These are phyloP conservation scores for Stenurella melanura DNA, from an alignment of 2,888 invertebrate genomes.

Conservation along the genomic window DNA sequence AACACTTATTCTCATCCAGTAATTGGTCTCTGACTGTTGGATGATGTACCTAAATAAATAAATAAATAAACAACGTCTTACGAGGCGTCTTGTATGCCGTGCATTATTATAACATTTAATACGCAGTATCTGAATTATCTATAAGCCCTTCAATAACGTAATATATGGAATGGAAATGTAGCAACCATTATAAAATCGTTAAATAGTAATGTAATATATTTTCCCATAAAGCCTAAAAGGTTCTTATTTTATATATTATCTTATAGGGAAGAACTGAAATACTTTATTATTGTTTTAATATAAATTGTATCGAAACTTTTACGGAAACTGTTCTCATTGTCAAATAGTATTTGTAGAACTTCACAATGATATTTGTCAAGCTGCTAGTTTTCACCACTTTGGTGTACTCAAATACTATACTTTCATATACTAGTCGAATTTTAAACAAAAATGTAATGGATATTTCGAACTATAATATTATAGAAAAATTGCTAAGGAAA, in stretches of 20 bases:
- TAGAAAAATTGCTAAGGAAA: neutral
- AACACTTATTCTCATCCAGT: too few relatives aligned
- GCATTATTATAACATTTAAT: too few relatives aligned
- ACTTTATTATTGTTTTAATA: neutral
- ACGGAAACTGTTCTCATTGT: neutral
- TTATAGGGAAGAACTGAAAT: neutral
- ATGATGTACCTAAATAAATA: too few relatives aligned
- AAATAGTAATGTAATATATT: too few relatives aligned
- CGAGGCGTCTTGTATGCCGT: too few relatives aligned
- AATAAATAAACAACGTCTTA: too few relatives aligned
- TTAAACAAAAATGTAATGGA: neutral
- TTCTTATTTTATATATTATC: neutral
- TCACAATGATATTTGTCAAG: neutral
- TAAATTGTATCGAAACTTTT: neutral
- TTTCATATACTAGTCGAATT: neutral
- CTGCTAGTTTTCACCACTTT: neutral
- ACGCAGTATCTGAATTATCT: too few relatives aligned
- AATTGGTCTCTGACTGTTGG: too few relatives aligned
- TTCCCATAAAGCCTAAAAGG: too few relatives aligned
- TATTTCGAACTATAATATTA: neutral
- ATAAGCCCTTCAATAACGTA: too few relatives aligned
- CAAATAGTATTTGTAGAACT: neutral
- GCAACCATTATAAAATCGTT: too few relatives aligned
- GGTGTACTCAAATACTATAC: neutral
- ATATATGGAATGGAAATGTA: too few relatives aligned